These are phyloP conservation scores for Brassicogethes aeneus DNA, from an alignment of 2,888 invertebrate genomes.

Conservation along the genomic window DNA sequence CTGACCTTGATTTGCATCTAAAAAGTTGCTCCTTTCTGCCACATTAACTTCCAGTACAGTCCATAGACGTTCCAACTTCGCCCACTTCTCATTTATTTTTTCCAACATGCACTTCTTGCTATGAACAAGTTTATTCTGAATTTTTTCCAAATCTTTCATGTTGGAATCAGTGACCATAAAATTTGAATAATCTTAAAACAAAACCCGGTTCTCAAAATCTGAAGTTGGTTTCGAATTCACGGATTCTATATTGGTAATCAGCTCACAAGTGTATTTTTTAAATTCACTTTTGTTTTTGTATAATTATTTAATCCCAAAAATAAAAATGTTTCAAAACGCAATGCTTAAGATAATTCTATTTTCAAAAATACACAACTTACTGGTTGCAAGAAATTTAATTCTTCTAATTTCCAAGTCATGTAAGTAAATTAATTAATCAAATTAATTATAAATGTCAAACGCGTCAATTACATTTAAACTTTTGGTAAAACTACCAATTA, in stretches of 20 bases:
- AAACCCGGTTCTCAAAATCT: conserved; percentile 37
- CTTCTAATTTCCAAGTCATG: too few species aligned
- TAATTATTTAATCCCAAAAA: too few species aligned
- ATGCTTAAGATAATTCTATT: too few species aligned
- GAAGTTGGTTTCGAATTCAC: conserved; percentile 38
- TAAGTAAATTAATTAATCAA: too few species aligned
- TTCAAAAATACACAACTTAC: too few species aligned
- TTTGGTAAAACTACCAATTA: too few species aligned
- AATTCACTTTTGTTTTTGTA: too few species aligned
- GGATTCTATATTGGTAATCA: conserved; percentile 45
- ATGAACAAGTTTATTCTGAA: conserved; percentile 48
- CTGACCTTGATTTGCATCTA: conserved; percentile 52
- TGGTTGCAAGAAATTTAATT: too few species aligned
- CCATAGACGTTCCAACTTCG: conserved; percentile 59
- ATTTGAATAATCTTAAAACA: conserved; percentile 39
- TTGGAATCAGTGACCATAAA: conserved; percentile 54
- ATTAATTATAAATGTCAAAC: too few species aligned
- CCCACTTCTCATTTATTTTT: conserved; percentile 52
- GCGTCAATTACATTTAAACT: too few species aligned
- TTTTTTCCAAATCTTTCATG: conserved; percentile 50
- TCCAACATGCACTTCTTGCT: conserved; percentile 49
- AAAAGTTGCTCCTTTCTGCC: conserved; percentile 53
- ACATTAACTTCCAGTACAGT: conserved; percentile 61
- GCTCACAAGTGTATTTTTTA: too few species aligned
- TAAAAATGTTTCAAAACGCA: too few species aligned